Conservation (phyloP, 2,113 vertebrate species). For the Amphilophus citrinellus region DNA sequence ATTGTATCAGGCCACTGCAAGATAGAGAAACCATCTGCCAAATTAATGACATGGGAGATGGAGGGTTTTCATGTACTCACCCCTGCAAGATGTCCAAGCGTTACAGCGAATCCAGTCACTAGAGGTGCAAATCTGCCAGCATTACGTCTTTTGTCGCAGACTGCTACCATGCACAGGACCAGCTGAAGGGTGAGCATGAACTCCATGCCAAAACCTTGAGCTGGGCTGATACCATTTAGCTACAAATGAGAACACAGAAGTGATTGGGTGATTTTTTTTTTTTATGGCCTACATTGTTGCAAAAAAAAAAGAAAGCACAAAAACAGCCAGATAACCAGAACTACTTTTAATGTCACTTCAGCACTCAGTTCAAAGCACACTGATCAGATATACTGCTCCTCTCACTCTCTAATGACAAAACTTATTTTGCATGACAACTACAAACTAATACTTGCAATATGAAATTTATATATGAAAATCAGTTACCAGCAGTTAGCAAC, state of each 20-base stretch:
- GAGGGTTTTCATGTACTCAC: slow-evolving; percentile 73
- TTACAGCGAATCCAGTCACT: slow-evolving; percentile 84
- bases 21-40: slow-evolving; percentile 23
- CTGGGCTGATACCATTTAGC: slow-evolving; percentile 73
- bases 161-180: slow-evolving; percentile 86
- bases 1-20: slow-evolving; percentile 27
- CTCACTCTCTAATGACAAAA: background rate
- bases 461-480: slow-evolving; percentile 10
- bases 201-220: slow-evolving; percentile 85
- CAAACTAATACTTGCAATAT: slow-evolving; percentile 11
- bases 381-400: background rate
- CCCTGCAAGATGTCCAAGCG: slow-evolving; percentile 85
- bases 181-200: slow-evolving; percentile 87
- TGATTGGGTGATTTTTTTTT: background rate
- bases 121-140: slow-evolving; percentile 79
- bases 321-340: background rate
- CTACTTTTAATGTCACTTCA: background rate
- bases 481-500: background rate
- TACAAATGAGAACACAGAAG: slow-evolving; percentile 18
- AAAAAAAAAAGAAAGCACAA: background rate
- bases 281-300: background rate
- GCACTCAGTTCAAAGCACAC: background rate
- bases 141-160: slow-evolving; percentile 84
- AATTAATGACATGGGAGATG: slow-evolving; percentile 16
- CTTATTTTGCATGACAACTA: background rate